Evolutionary conservation across 2,888 invertebrate genomes (phyloP).

Genomic region (Netelia virgata): DNA sequence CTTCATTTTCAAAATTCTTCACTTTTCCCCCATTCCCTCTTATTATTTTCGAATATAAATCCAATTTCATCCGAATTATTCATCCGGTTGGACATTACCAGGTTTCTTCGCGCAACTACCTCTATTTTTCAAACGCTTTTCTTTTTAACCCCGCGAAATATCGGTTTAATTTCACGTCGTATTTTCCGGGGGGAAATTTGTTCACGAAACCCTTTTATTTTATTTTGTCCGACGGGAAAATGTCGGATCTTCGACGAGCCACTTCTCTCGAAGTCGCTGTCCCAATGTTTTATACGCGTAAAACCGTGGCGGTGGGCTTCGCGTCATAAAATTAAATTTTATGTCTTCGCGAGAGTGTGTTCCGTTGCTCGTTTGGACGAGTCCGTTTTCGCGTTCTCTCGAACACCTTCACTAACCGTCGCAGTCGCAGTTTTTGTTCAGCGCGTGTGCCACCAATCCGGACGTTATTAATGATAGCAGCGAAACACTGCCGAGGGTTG

Average conservation of each 20-base stretch:
- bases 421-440: conserved; percentile 35
- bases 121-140: no score
- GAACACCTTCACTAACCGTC: conserved; percentile 9
- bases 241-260: no score
- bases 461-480: conserved; percentile 78
- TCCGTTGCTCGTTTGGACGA: conserved; percentile 45
- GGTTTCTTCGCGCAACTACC: no score
- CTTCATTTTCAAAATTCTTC: conserved; percentile 21
- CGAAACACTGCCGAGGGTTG: conserved; percentile 71
- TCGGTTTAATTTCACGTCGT: no score
- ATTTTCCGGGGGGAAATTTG: no score
- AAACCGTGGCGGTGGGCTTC: conserved; percentile 41
- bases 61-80: no score
- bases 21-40: conserved; percentile 11
- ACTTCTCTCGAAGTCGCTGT: conserved; percentile 10
- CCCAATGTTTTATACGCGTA: conserved; percentile 21
- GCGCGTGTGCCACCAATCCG: conserved; percentile 62
- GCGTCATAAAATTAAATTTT: conserved; percentile 75
- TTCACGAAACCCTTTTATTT: no score
- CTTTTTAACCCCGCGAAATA: no score
- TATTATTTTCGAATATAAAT: neutral
- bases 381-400: conserved; percentile 12
- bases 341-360: conserved; percentile 63
- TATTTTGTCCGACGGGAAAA: no score
- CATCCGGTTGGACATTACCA: no score